Evolutionary conservation across 2,797 vertebrate genomes (phyloP).

Genomic region (Mustela erminea): DNA sequence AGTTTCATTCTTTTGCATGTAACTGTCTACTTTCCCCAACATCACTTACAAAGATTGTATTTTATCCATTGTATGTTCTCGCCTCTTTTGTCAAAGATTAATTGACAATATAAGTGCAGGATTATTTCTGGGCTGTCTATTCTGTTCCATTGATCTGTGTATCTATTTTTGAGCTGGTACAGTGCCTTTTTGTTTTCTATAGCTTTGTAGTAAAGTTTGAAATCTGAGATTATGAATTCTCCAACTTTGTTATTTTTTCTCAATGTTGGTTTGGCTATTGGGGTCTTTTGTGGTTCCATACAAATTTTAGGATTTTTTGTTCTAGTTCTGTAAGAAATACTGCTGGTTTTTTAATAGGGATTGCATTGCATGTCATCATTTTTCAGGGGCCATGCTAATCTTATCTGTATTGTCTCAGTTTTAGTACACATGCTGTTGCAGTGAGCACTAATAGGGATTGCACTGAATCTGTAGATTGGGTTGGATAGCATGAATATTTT

Average conservation of each 20-base stretch:
- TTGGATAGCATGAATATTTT: too few relatives aligned
- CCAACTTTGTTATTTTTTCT: background rate
- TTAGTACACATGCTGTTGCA: too few relatives aligned
- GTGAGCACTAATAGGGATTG: too few relatives aligned
- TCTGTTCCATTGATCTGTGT: background rate
- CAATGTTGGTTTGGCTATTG: background rate
- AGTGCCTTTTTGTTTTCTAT: background rate
- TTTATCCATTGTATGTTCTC: too few relatives aligned
- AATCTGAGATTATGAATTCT: background rate
- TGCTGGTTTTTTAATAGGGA: background rate
- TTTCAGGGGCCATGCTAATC: too few relatives aligned
- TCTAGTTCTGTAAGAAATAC: background rate
- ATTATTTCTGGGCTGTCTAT: background rate
- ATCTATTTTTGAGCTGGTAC: background rate
- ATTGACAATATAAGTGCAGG: background rate
- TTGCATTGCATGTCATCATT: too few relatives aligned
- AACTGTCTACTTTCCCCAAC: too few relatives aligned
- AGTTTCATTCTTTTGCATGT: too few relatives aligned
- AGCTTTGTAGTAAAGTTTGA: background rate
- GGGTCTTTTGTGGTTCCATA: background rate
- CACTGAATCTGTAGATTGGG: too few relatives aligned
- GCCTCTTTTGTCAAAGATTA: too few relatives aligned
- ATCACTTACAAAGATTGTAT: too few relatives aligned
- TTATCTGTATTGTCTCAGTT: too few relatives aligned
- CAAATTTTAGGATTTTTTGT: background rate